Base-by-base conservation (phyloP, 2,888 invertebrate species). In the Carabus problematicus region DNA sequence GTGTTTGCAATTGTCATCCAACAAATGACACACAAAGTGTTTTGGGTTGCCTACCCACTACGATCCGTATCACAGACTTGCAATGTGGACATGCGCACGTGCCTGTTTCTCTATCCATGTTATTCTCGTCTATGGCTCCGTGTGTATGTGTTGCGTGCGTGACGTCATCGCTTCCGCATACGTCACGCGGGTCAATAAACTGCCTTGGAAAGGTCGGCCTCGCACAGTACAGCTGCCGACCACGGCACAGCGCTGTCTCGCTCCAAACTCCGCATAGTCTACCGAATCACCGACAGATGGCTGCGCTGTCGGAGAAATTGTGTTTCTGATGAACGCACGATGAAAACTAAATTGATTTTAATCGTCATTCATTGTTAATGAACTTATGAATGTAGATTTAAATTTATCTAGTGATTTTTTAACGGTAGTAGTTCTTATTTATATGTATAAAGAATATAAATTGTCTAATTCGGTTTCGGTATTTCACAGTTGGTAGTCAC, bases 111-210 rank as follows among this genome's bases (percentile, higher is more conserved):
- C 29, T 29, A 40, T n/a, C n/a, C 18, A 39, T 56, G 39, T 12
- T 45, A 45, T 12, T 12, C 45, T 12, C 62, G 63, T 66, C 47
- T 66, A 66, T 66, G 40, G 14, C 16, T 49, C 49, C 56, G 55
- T 54, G 69, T 56, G 71, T 63, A 29, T 70, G 69, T 60, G 43
- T n/a, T 58, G 55, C 58, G 64, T 56, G 62, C 74, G 75, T 81
- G 79, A 81, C 81, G 81, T 81, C 79, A 78, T 72, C 60, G 73
- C 77, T 81, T 82, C 80, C 81, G 80, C 72, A 73, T 79, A 81
- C 81, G 81, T 81, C 82, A 81, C 76, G 54, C 77, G 75, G 82
- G 80, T 81, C 82, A 82, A 82, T 81, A 82, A 82, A 82, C 82
- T 78, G 79, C 82, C 82, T 82, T 82, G 82, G 82, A 75, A 81